phyloP scores from a whole-genome alignment of 2,797 vertebrate species.

The Aselliscus stoliczkanus region DNA sequence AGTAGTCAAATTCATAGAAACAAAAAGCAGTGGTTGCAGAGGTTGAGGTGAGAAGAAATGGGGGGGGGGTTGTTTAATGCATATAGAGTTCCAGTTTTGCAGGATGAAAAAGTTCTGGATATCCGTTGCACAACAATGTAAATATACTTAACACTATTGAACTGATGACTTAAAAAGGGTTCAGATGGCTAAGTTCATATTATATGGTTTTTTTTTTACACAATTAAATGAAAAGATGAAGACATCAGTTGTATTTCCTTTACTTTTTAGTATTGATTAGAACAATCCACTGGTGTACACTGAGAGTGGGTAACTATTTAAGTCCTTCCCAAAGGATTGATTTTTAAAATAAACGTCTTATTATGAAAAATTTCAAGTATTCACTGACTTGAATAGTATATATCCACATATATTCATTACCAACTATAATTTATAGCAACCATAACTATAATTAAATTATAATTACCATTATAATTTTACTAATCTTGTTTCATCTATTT shows the following conservation, averaged over 20 bases:
- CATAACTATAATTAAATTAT: background rate
- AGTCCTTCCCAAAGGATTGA: background rate
- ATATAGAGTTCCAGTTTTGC: background rate
- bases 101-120: background rate
- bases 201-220: background rate
- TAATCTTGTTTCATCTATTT: background rate
- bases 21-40: background rate
- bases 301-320: background rate
- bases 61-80: background rate
- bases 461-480: background rate
- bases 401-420: background rate
- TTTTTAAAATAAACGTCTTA: conserved; percentile 9
- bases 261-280: background rate
- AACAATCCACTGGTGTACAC: background rate
- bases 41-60: background rate
- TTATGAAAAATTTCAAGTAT: background rate
- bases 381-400: background rate
- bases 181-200: background rate
- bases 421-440: background rate
- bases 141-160: background rate
- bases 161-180: background rate
- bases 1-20: background rate
- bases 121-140: background rate
- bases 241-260: background rate
- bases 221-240: background rate